Evolutionary conservation across 2,797 vertebrate genomes (phyloP), one percentile per base, ranked within the genome.

Genomic region (Manis crassicaudata): DNA sequence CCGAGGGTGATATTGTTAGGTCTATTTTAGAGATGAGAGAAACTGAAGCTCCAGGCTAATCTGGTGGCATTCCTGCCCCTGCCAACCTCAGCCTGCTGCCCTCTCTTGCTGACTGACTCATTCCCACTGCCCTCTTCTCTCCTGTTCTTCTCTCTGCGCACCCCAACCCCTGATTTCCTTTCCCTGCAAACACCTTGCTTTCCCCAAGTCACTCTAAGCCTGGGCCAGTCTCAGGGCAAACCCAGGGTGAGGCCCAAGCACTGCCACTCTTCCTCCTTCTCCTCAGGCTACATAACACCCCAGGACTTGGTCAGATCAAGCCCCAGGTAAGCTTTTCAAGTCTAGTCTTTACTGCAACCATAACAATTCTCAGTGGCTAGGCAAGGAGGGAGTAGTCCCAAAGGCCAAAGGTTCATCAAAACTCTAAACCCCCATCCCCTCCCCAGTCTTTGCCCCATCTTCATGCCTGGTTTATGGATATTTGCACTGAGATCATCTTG

Each of bases 391-490:
- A 35, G 29, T 72, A 25, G 60, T 95, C 35, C 14, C n/a, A 58
- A 54, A 91, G 27, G 72, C 40, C 76, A 80, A 97, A 88, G 43
- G 13, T 72, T 95, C 81, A 67, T 46, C 35, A 40, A 89, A 7
- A 62, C 29, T 60, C 13, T 91, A 54, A 72, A 70, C 27, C 11
- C 62, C 11, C 20, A 54, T 6, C 46, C 52, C 63, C 23, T 77
- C n/a, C 79, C 52, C 7, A 14, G 7, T 79, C 56, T 16, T 32
- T 54, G 65, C 3, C 50, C 63, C 23, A 88, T 81, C 77, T 83
- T 73, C 63, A 75, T n/a, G 29, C 40, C 68, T 95, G 79, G 63
- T 94, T 97, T 96, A 89, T 91, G 73, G 86, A 21, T 77, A 10
- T 95, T 89, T 96, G 25, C 35, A 32, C 7, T 88, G 63, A 91